phyloP scores from a whole-genome alignment of 2,888 invertebrate species.

The Zygogramma bicolorata region DNA sequence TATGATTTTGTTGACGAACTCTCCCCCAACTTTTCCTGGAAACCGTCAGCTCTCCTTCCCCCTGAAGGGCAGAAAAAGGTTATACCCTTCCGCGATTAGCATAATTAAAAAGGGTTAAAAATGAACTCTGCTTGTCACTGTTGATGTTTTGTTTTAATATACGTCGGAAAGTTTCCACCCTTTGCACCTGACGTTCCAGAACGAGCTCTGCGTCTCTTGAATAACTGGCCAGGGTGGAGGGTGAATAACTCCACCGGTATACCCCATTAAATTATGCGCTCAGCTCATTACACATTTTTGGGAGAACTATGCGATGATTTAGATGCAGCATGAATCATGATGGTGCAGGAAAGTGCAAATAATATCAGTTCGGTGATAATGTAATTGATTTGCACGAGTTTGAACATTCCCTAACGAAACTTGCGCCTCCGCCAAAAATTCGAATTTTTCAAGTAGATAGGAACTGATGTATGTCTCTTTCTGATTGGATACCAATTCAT shows the following conservation, averaged over 20 bases:
- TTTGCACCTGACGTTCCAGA: constrained; percentile 52
- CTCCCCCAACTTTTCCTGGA: not conserved
- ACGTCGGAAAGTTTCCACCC: constrained; percentile 50
- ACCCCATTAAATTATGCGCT: constrained; percentile 37
- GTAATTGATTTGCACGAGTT: too few relatives aligned
- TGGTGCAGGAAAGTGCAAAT: too few relatives aligned
- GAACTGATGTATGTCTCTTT: too few relatives aligned
- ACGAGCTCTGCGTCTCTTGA: constrained; percentile 43
- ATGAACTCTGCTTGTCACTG: constrained; percentile 41
- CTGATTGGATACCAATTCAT: too few relatives aligned
- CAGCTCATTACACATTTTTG: not conserved
- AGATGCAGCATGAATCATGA: too few relatives aligned
- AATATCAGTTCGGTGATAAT: too few relatives aligned
- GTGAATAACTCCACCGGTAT: constrained; percentile 37
- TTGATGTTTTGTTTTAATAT: constrained; percentile 48
- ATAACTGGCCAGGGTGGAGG: constrained; percentile 45
- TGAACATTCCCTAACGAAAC: too few relatives aligned
- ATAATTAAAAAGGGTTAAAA: constrained; percentile 42
- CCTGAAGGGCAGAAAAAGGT: constrained; percentile 15
- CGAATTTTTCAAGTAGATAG: too few relatives aligned
- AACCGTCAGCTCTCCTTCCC: not conserved
- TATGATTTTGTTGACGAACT: not conserved
- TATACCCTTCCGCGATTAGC: constrained; percentile 30
- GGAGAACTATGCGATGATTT: not conserved
- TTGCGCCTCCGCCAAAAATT: too few relatives aligned